Evolutionary conservation across 2,113 vertebrate genomes (phyloP), one percentile per base, ranked within the genome.

Genomic region (Pholis gunnellus): DNA sequence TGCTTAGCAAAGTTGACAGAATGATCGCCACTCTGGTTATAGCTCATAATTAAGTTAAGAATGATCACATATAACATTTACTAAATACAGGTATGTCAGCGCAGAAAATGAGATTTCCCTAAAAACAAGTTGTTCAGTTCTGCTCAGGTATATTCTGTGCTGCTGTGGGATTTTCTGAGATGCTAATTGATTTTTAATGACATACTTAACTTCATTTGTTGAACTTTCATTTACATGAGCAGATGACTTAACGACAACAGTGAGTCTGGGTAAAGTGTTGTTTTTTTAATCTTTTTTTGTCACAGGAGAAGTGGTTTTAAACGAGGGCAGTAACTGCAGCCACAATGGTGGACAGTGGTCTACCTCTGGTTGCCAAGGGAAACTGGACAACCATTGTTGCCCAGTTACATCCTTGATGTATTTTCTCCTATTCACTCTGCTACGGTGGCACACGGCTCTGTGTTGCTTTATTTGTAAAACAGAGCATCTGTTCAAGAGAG

Each of bases 331-430:
- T 61, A 48, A 63, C 56, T 22, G 5, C 25, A 27, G 20, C 42
- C 22, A 60, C 57, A 59, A 31, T 48, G 4, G 48, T 65, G n/a
- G 27, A 54, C 36, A 54, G 61, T 72, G 65, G 56, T 81, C 36
- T 65, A 60, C 70, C 61, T 81, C 2, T 52, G 46, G 79, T 87
- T 84, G 40, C 66, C 50, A 63, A 64, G 72, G 63, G 74, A 66
- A 84, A 82, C 87, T 72, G 70, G 25, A 64, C 29, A 78, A 6
- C 70, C 36, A 42, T 44, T 46, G 38, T 71, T 44, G 18, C 44
- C 64, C 50, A 76, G 48, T 75, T 64, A 48, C 27, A 79, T 72
- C 0, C 48, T 72, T 79, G 27, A 87, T 73, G 57, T 34, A n/a
- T 70, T 82, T 84, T 44, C 31, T 71, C 18, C 22, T 79, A 38